Evolutionary conservation across 2,888 invertebrate species (phyloP), one percentile per base, ranked within the genome.

Genomic region (Aricia artaxerxes): DNA sequence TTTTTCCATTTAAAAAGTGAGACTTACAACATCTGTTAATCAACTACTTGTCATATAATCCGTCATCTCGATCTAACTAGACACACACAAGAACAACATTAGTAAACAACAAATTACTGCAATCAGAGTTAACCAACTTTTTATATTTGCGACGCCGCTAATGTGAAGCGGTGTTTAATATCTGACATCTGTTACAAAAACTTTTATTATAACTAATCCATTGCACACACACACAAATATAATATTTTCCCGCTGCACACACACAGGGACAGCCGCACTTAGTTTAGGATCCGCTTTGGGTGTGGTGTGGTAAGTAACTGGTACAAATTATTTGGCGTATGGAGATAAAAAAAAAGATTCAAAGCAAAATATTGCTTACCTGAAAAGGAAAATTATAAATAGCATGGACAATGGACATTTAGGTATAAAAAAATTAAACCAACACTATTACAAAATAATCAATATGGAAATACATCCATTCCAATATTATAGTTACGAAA

Each of bases 201-300:
- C 94, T 94, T 94, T 94, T 94, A 94, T 94, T 94, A 94, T 94
- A 93, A 94, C 92, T 94, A 94, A 94, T 94, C 94, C 93, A 92
- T 93, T 93, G 94, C 93, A 93, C 89, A 90, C 89, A 85, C 84
- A 81, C 86, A 85, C 87, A 88, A 83, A 84, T 1, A 81, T 83
- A 79, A 82, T 82, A 84, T 85, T 85, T 86, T 82, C 85, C 84
- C 85, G 57, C 57, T 57, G 82, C 83, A 90, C 90, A 79, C 92
- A 91, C 91, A 91, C 91, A 91, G 84, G 84, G 84, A 85, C 85
- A 84, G 80, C 83, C 87, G 88, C 92, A 91, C 92, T 92, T 93
- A 92, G 92, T 91, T 92, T 89, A 90, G 92, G 89, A 88, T 89
- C 88, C 89, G 90, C 87, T 83, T 83, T 83, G 79, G 85, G 79